These are phyloP conservation scores for Rhinoderma darwinii DNA, from an alignment of 2,113 vertebrate species.

Conservation along the genomic window DNA sequence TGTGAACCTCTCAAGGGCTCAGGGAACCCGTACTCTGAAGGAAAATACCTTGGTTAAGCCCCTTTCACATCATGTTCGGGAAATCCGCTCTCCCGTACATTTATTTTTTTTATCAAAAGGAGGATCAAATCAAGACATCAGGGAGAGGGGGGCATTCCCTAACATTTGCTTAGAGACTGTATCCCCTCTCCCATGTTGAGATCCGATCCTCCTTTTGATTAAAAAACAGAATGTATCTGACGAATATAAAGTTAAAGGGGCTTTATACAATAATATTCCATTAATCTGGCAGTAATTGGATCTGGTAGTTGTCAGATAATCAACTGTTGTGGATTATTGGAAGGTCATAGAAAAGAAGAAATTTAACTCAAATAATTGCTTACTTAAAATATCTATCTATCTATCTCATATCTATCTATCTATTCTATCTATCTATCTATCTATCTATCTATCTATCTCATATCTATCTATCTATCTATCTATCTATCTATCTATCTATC, in stretches of 20 bases:
- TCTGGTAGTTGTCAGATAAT: neutral
- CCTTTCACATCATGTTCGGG: neutral
- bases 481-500: neutral
- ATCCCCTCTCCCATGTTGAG: neutral
- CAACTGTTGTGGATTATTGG: neutral
- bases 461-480: neutral
- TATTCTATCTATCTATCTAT: too few relatives aligned
- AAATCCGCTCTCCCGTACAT: neutral
- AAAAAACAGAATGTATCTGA: neutral
- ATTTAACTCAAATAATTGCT: too few relatives aligned
- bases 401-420: too few relatives aligned
- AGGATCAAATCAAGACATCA: neutral
- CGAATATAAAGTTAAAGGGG: neutral
- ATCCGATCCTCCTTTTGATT: neutral
- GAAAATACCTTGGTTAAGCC: neutral
- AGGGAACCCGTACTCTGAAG: neutral
- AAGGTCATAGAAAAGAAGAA: neutral
- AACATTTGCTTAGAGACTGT: conserved; percentile 5
- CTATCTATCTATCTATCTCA: neutral
- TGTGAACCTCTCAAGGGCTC: neutral
- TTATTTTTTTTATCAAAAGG: neutral
- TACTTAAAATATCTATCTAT: neutral
- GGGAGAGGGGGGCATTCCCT: neutral
- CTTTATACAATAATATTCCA: neutral
- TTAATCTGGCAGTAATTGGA: neutral